These are phyloP conservation scores for Agelastica alni DNA, from an alignment of 2,888 invertebrate species.

Conservation along the genomic window DNA sequence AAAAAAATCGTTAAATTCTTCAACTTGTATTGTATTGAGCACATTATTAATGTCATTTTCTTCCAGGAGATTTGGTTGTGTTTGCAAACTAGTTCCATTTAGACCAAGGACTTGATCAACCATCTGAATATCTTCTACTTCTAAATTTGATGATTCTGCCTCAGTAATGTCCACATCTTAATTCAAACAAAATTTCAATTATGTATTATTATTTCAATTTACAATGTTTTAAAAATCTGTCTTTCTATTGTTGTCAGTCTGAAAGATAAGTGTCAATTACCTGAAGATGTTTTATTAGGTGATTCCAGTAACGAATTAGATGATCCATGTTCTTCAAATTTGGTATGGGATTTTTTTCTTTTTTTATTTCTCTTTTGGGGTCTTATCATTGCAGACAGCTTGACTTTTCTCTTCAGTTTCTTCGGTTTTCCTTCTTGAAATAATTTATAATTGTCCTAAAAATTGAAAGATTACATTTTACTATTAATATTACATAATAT, in stretches of 20 bases:
- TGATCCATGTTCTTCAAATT: constrained; percentile 36
- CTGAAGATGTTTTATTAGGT: constrained; percentile 32
- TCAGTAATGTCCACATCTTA: constrained; percentile 32
- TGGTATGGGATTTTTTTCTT: constrained; percentile 47
- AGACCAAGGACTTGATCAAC: constrained; percentile 63
- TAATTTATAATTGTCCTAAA: constrained; percentile 78
- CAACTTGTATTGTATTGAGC: constrained; percentile 76
- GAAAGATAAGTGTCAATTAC: too few species aligned
- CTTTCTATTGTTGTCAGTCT: too few species aligned
- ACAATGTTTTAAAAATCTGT: too few species aligned
- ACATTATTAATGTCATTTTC: constrained; percentile 78
- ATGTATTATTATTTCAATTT: too few species aligned
- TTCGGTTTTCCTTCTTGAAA: constrained; percentile 78
- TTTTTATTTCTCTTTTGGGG: constrained; percentile 64
- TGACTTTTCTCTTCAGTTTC: constrained; percentile 65
- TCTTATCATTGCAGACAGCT: constrained; percentile 61
- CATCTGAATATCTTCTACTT: constrained; percentile 59
- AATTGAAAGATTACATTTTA: neutral
- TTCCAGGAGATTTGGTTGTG: constrained; percentile 67
- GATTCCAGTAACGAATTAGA: constrained; percentile 36
- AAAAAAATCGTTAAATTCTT: constrained; percentile 83
- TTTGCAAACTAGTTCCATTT: constrained; percentile 65
- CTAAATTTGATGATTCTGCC: constrained; percentile 47
- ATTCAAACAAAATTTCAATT: too few species aligned
- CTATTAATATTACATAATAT: neutral